Evolutionary conservation across 2,797 vertebrate genomes (phyloP).

Genomic region (Masticophis lateralis): DNA sequence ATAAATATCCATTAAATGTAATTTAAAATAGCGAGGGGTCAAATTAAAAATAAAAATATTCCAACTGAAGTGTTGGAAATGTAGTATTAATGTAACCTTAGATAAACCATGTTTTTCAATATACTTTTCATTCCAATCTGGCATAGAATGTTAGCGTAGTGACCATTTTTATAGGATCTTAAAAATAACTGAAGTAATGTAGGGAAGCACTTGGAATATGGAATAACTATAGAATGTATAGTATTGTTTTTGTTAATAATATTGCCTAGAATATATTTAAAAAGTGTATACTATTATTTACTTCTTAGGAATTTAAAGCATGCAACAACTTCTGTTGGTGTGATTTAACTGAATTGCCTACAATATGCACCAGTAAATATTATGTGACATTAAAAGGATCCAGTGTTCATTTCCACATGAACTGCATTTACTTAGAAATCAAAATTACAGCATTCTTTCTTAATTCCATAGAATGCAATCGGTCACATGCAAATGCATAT

Average conservation of each 20-base stretch:
- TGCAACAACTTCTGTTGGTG: constrained; percentile 41
- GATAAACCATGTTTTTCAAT: neutral
- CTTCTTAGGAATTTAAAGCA: constrained; percentile 32
- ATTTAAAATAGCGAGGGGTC: neutral
- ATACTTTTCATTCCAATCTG: neutral
- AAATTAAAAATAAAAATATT: neutral
- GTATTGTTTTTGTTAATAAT: neutral
- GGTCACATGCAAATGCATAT: constrained; percentile 54
- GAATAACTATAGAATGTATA: neutral
- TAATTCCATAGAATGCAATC: constrained; percentile 61
- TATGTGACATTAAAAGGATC: constrained; percentile 34
- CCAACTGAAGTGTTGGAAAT: neutral
- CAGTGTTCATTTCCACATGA: constrained; percentile 65
- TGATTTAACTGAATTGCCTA: constrained; percentile 52
- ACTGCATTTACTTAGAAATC: constrained; percentile 58
- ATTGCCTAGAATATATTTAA: constrained; percentile 13
- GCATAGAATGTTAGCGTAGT: neutral
- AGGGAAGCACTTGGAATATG: neutral
- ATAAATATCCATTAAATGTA: neutral
- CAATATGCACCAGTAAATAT: constrained; percentile 49
- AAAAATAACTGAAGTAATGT: neutral
- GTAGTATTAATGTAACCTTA: neutral
- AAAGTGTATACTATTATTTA: constrained; percentile 25
- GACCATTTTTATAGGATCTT: neutral
- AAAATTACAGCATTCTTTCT: constrained; percentile 59